These are phyloP conservation scores for Mercenaria mercenaria DNA, from an alignment of 1,140 invertebrate genomes.

Conservation along the genomic window DNA sequence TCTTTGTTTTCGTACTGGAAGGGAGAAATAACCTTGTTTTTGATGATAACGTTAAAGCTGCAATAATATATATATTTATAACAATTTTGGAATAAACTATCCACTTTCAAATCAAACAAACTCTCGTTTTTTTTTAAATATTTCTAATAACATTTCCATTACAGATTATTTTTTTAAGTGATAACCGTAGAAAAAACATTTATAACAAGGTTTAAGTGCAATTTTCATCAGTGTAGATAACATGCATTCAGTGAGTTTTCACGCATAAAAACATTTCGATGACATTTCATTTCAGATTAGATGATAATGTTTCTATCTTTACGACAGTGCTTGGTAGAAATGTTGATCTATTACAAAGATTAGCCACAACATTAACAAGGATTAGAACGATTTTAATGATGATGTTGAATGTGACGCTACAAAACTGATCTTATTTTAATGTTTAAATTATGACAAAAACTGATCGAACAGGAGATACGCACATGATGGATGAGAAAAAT, in stretches of 20 bases:
- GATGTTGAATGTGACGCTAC: background rate
- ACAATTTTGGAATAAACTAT: too few species aligned
- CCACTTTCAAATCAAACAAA: too few species aligned
- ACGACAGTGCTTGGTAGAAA: background rate
- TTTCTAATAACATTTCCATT: too few species aligned
- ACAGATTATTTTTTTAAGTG: too few species aligned
- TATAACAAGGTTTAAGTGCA: too few species aligned
- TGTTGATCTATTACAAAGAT: background rate
- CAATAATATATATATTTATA: too few species aligned
- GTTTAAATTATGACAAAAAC: background rate
- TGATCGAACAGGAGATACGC: background rate
- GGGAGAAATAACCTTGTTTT: too few species aligned
- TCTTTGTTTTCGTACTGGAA: too few species aligned
- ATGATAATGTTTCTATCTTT: background rate
- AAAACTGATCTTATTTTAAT: background rate
- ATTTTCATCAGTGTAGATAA: too few species aligned
- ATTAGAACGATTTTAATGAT: constrained; percentile 11
- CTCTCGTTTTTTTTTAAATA: too few species aligned
- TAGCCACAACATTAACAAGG: background rate
- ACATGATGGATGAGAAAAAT: background rate
- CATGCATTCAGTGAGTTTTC: background rate
- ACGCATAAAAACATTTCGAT: background rate
- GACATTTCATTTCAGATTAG: background rate
- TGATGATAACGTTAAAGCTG: too few species aligned
- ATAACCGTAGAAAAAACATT: too few species aligned